Conservation (phyloP, 1,140 invertebrate species). For the silkworm (Bombyx mori) region DNA sequence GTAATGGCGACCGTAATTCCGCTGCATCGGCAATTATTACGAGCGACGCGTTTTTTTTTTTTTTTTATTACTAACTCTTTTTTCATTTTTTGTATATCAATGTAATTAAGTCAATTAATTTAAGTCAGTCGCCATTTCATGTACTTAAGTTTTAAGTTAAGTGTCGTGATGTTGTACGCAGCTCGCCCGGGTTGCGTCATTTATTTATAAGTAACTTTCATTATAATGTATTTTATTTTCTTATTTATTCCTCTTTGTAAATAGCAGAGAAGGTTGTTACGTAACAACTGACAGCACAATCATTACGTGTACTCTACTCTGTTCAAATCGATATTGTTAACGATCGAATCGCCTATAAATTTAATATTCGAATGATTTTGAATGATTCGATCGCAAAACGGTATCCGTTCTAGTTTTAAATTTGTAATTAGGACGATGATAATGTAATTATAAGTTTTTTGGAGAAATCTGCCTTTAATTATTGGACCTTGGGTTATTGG, state of each 20-base stretch:
- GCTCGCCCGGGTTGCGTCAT: slow-evolving; percentile 26
- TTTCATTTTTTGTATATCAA: slow-evolving; percentile 28
- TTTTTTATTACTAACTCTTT: slow-evolving; percentile 24
- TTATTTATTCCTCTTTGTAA: slow-evolving; percentile 4
- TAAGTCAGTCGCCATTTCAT: slow-evolving; percentile 67
- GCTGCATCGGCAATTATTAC: background rate
- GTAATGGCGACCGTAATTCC: background rate
- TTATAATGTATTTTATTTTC: slow-evolving; percentile 6
- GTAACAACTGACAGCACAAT: background rate
- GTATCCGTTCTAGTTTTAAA: too few relatives aligned
- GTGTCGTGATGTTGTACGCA: slow-evolving; percentile 9
- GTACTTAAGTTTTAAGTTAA: slow-evolving; percentile 31
- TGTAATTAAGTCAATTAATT: slow-evolving; percentile 41
- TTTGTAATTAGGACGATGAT: background rate
- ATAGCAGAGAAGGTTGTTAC: background rate
- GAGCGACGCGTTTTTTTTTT: slow-evolving; percentile 19
- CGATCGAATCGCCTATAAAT: too few relatives aligned
- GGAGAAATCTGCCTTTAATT: slow-evolving; percentile 43
- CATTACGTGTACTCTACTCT: too few relatives aligned
- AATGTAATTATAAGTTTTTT: slow-evolving; percentile 46
- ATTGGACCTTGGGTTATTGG: slow-evolving; percentile 36
- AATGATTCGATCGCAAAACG: too few relatives aligned
- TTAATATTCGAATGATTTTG: too few relatives aligned
- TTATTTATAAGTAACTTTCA: background rate
- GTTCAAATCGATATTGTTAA: too few relatives aligned